phyloP scores from a whole-genome alignment of 2,113 vertebrate genomes.

The Plecturocebus donacophilus region DNA sequence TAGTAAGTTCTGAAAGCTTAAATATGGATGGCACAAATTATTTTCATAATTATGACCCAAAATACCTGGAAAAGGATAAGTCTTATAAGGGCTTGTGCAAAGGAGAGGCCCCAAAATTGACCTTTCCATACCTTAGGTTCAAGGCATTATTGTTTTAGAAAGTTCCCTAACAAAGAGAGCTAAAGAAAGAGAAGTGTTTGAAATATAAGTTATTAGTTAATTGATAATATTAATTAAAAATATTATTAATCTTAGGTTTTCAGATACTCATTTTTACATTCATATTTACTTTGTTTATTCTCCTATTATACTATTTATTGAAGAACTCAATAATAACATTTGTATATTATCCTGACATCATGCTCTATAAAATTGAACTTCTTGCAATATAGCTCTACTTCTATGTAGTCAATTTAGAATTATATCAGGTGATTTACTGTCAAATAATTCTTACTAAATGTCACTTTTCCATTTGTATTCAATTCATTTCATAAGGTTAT shows the following conservation, averaged over 20 bases:
- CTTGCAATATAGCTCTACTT: background rate
- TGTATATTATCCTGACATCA: background rate
- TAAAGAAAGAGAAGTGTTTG: background rate
- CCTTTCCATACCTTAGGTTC: background rate
- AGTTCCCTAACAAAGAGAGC: background rate
- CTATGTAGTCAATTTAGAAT: constrained; percentile 31
- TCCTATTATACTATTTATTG: background rate
- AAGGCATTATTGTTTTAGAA: constrained; percentile 20
- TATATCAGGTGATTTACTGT: background rate
- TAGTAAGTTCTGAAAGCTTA: constrained; percentile 2
- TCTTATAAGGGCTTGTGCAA: background rate
- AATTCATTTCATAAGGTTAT: background rate
- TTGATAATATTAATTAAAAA: background rate
- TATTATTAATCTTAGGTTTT: background rate
- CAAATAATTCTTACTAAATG: constrained; percentile 14
- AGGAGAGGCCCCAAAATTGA: background rate
- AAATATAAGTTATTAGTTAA: background rate
- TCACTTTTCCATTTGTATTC: background rate
- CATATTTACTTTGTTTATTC: background rate
- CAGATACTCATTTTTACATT: background rate
- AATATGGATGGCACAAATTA: constrained; percentile 18
- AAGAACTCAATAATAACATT: background rate
- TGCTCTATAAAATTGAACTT: background rate
- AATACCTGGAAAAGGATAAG: background rate
- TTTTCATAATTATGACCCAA: background rate